Evolutionary conservation across 2,113 vertebrate genomes (phyloP).

Genomic region (Pangasianodon gigas): DNA sequence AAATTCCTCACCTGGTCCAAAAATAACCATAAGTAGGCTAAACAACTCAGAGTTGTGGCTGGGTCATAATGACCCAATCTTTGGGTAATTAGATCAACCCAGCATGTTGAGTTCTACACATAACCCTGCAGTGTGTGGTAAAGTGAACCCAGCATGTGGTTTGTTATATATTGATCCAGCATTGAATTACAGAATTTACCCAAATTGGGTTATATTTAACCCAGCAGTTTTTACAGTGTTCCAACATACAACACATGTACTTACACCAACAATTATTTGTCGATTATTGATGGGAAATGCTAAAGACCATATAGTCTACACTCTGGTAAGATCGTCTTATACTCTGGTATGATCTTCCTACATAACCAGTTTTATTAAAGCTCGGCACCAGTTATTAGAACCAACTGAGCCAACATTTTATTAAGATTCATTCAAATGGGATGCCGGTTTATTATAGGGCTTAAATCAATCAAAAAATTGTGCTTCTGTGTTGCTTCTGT

Average conservation of each 20-base stretch:
- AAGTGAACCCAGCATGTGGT: background rate
- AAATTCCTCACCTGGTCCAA: no score
- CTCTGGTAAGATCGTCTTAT: background rate
- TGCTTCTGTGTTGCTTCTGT: background rate
- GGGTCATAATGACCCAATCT: background rate
- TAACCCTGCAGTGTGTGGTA: background rate
- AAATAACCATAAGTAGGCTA: background rate
- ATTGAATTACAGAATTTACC: background rate
- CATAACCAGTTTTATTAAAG: background rate
- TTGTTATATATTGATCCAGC: background rate
- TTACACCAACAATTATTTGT: background rate
- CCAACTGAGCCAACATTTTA: background rate
- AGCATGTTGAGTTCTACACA: background rate
- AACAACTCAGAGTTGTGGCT: background rate
- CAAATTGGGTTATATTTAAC: background rate
- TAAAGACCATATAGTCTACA: background rate
- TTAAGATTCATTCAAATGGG: background rate
- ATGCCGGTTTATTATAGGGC: background rate
- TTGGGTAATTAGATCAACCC: background rate
- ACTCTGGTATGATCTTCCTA: background rate
- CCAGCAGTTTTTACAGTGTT: background rate
- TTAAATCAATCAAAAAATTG: background rate
- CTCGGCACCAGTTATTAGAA: background rate
- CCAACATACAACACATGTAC: background rate
- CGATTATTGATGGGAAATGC: background rate